A percentile compares a stretch with the other conserved stretches of the same genome.
phyloP scores from a whole-genome alignment of 2,797 vertebrate species.

The Spinus olivaceus region DNA sequence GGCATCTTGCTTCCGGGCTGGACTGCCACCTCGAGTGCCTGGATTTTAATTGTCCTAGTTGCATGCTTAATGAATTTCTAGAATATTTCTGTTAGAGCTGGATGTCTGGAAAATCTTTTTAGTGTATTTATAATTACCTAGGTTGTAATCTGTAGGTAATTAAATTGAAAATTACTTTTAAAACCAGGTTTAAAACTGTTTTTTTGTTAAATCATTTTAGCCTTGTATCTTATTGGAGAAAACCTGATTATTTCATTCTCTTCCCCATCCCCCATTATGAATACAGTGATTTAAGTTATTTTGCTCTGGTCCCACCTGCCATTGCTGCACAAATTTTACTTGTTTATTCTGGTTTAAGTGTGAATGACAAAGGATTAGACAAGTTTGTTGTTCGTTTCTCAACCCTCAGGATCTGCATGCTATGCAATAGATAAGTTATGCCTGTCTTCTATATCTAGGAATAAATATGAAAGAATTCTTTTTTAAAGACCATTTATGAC shows the following conservation, averaged over 20 bases:
- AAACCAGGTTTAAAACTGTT: neutral
- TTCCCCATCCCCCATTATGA: neutral
- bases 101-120: neutral
- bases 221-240: neutral
- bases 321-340: neutral
- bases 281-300: neutral
- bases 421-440: neutral
- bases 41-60: neutral
- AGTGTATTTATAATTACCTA: neutral
- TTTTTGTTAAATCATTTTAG: neutral
- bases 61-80: neutral
- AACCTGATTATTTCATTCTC: neutral
- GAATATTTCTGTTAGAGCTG: neutral
- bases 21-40: neutral
- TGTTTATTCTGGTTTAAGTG: neutral
- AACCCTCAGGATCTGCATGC: neutral
- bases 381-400: neutral
- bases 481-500: neutral
- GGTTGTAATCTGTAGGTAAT: neutral
- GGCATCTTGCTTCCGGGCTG: neutral
- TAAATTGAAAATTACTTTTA: neutral
- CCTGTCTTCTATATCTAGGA: neutral
- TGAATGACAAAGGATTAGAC: neutral
- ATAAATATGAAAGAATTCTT: neutral
- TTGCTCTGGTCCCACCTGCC: neutral